These are phyloP conservation scores for Hemaris fuciformis DNA, from an alignment of 2,888 invertebrate genomes.

Conservation along the genomic window DNA sequence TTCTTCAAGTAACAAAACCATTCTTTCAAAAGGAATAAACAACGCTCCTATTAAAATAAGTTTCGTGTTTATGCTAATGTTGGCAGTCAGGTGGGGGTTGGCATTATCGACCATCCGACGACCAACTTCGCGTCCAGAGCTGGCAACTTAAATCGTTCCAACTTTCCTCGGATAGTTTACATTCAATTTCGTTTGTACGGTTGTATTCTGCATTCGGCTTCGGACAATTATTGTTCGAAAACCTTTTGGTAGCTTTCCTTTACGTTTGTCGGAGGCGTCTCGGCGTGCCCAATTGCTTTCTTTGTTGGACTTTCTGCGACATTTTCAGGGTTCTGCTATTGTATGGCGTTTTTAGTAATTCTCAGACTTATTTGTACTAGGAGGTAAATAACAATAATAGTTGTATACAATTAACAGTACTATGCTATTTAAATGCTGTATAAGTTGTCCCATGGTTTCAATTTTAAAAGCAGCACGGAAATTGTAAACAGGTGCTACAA, in stretches of 20 bases:
- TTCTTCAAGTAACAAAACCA: background rate
- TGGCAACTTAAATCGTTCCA: slow-evolving; percentile 12
- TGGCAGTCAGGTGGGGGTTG: background rate
- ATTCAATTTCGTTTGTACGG: slow-evolving; percentile 11
- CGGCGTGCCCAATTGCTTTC: background rate
- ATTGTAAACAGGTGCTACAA: too few species aligned
- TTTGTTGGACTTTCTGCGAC: background rate
- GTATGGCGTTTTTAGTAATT: background rate
- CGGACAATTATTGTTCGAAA: slow-evolving; percentile 11
- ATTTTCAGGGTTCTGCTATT: background rate
- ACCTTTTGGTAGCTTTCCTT: background rate
- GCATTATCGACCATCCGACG: background rate
- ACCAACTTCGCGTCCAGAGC: slow-evolving; percentile 6
- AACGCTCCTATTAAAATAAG: background rate
- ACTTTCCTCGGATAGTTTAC: slow-evolving; percentile 14
- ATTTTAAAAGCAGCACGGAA: too few species aligned
- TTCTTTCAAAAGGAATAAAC: background rate
- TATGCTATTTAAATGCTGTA: too few species aligned
- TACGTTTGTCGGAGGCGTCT: background rate
- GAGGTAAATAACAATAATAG: background rate
- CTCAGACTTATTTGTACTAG: background rate
- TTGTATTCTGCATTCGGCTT: slow-evolving; percentile 11
- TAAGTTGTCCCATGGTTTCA: too few species aligned
- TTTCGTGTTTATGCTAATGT: background rate
- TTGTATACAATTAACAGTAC: too few species aligned